Base-by-base conservation (phyloP, 2,888 invertebrate genomes). In the Eristalis intricaria region DNA sequence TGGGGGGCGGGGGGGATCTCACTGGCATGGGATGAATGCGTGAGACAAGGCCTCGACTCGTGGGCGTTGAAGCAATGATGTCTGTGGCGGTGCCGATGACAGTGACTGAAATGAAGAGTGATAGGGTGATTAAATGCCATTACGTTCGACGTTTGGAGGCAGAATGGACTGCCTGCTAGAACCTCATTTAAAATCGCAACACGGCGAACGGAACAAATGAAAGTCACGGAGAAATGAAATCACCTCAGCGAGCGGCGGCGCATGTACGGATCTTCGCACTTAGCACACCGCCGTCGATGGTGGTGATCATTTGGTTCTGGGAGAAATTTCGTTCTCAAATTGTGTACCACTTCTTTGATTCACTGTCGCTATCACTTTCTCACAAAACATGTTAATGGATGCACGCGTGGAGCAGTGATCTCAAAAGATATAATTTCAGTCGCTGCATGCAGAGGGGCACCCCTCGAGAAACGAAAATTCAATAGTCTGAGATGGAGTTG, bases 91-190 rank as follows among this genome's bases (percentile, higher is more conserved):
- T 10, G 23, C 43, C 32, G 22, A 58, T 32, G 38, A 23, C 65
- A 60, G 40, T n/a, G 40, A 19, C 26, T 50, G 22, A 29, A 40
- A 61, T 61, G 40, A 63, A 38, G 43, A 73, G 73, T 73, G 63
- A 73, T 73, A 63, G 63, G 73, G 43, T 64, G 63, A 63, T 73
- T 63, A 63, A 43, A 73, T 29, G 50, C 13, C 11, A 73, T 63
- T 73, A 61, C 7, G 26, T 40, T 29, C 11, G 19, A 13, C 38
- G 13, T 63, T 63, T 8, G n/a, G n/a, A 40, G 23, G 38, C 38
- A 23, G 58, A 70, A 50, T 2, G 60, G 23, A 23, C 23, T 22
- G 11, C 11, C 29, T 1, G 60, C 26, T 60, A 29, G 60, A 26
- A 15, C 26, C 26, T 4, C 26, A 60, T 29, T n/a, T 50, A n/a